These are phyloP conservation scores for Melieria crassipennis DNA, from an alignment of 2,888 invertebrate genomes.

Conservation along the genomic window DNA sequence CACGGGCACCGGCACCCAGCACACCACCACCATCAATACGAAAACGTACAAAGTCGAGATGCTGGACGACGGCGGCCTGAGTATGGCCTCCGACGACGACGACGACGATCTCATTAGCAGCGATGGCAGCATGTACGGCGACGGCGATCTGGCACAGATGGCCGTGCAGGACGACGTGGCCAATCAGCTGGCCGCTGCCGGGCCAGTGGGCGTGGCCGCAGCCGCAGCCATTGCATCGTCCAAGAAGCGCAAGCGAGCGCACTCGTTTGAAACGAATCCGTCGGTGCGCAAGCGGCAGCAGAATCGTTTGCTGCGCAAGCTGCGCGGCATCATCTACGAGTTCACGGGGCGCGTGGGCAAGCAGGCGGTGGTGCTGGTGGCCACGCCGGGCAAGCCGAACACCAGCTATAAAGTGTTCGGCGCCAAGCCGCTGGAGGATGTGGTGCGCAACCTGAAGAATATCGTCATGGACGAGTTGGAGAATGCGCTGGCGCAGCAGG, in stretches of 20 bases:
- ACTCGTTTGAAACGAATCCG: constrained; percentile 97
- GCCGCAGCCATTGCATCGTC: constrained; percentile 96
- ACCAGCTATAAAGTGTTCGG: constrained; percentile 97
- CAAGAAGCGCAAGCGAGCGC: constrained; percentile 93
- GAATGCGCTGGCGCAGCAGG: constrained; percentile 91
- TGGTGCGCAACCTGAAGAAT: constrained; percentile 87
- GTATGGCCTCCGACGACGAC: constrained; percentile 79
- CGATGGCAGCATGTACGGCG: constrained; percentile 81
- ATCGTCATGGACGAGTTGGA: constrained; percentile 97
- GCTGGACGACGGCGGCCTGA: constrained; percentile 72
- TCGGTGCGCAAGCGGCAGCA: constrained; percentile 95
- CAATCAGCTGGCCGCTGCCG: constrained; percentile 94
- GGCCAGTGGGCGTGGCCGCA: constrained; percentile 95
- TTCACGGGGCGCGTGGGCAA: constrained; percentile 97
- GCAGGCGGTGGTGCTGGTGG: constrained; percentile 95
- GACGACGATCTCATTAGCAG: constrained; percentile 88
- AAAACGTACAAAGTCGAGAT: constrained; percentile 77
- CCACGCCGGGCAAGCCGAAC: constrained; percentile 95
- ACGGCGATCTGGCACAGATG: constrained; percentile 82
- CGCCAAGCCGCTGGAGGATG: constrained; percentile 96
- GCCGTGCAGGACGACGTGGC: constrained; percentile 85
- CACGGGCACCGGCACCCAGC: constrained; percentile 50
- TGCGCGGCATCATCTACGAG: constrained; percentile 94
- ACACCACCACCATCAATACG: constrained; percentile 54
- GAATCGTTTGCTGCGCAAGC: constrained; percentile 87